Evolutionary conservation across 2,113 vertebrate genomes (phyloP), one percentile per base, ranked within the genome.

Genomic region (Hystrix cristata): DNA sequence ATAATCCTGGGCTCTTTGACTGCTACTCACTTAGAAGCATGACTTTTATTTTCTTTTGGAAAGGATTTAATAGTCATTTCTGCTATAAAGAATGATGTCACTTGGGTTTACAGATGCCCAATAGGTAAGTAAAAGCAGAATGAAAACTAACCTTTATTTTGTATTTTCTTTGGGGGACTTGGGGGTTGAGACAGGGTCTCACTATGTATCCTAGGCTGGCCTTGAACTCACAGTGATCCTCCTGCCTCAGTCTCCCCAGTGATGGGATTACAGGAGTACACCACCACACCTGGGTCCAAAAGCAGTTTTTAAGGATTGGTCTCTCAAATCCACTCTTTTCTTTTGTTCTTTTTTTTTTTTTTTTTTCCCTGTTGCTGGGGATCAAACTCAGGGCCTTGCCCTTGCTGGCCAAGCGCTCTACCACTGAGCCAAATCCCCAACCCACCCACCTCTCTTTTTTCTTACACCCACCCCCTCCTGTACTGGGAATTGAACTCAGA

Each of bases 311-410:
- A 38, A 38, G 38, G 38, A 38, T 38, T 38, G 38, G 1, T 31
- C 82, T 95, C 79, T 95, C 34, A 97, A 72, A 88, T 43, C n/a
- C 55, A 76, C n/a, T 29, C 13, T 25, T 60, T 74, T 48, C 62
- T 92, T 21, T 69, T 38, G 16, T n/a, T 21, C 2, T 38, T 38
- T 38, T 38, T 38, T 38, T 38, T 38, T 38, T 38, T 38, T 38
- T 38, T 38, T 38, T 38, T 38, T 38, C 38, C 38, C 38, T 38
- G 38, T 38, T 38, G 38, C 38, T 38, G 38, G 38, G 38, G 38
- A 38, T 38, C 38, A 38, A 38, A 38, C 38, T 38, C 38, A 38
- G 38, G 38, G 38, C 38, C 38, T 38, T 38, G 38, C 38, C 38
- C 38, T 38, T 38, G 38, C 38, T 38, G 38, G 38, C 38, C 38